phyloP scores from a whole-genome alignment of 2,888 invertebrate species.

The Drosophila meridiana region DNA sequence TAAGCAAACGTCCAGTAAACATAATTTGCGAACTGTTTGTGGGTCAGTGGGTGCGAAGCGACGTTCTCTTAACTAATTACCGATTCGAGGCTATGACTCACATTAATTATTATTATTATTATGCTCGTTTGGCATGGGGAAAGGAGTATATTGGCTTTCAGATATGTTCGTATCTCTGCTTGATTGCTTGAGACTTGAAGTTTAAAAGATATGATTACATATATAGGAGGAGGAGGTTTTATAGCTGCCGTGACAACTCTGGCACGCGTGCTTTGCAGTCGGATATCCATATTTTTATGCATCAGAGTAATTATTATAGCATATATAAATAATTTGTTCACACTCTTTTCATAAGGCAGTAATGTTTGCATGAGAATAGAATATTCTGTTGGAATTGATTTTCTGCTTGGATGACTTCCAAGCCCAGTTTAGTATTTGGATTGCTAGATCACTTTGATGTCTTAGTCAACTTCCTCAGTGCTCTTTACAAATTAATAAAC shows the following conservation, averaged over 20 bases:
- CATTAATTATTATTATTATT: not conserved
- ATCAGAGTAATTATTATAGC: not conserved
- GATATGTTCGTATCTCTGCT: no score
- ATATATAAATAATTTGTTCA: not conserved
- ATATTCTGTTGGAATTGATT: not conserved
- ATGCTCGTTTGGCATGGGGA: not conserved
- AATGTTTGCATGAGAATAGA: not conserved
- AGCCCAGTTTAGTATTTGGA: not conserved
- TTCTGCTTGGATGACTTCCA: not conserved
- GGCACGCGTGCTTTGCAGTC: not conserved
- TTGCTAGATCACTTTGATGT: not conserved
- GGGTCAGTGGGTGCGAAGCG: slow-evolving; percentile 1
- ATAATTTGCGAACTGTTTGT: slow-evolving; percentile 41
- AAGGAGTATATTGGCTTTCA: not conserved
- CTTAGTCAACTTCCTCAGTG: not conserved
- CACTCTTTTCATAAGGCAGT: not conserved
- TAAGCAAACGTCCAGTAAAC: slow-evolving; percentile 71
- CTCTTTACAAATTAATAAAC: not conserved
- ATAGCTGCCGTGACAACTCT: no score
- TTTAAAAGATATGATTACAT: not conserved
- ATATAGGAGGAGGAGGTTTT: no score
- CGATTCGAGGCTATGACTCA: slow-evolving; percentile 8
- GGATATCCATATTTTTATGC: not conserved
- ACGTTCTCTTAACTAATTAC: slow-evolving; percentile 15
- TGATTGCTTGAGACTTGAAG: not conserved